These are phyloP conservation scores for Crossaster papposus DNA, from an alignment of 53 echinoderm and acorn worm species.

Conservation along the genomic window DNA sequence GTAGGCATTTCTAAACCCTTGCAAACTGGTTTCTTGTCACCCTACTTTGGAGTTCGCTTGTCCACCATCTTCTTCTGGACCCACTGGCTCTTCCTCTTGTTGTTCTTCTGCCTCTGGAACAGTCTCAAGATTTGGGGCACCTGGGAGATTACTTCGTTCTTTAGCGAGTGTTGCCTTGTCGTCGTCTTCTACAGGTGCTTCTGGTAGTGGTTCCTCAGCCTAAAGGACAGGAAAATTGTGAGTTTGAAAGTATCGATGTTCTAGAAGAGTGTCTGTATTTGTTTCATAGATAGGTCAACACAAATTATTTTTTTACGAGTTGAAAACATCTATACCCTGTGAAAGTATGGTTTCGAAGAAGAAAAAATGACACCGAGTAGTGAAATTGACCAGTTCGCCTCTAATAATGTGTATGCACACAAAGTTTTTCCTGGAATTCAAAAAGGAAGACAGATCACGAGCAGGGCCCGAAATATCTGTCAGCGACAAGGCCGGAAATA, in stretches of 20 bases:
- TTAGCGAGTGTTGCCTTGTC: slow-evolving; percentile 61
- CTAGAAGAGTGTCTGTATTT: neutral
- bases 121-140: slow-evolving; percentile 93
- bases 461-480: too few species aligned
- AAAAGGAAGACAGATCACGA: too few species aligned
- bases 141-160: slow-evolving; percentile 77
- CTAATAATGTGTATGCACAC: too few species aligned
- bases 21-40: neutral
- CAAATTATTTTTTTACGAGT: too few species aligned
- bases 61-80: neutral
- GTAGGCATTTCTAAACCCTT: neutral
- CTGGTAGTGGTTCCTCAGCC: slow-evolving; percentile 70
- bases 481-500: too few species aligned
- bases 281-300: too few species aligned
- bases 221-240: neutral
- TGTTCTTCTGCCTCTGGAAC: slow-evolving; percentile 88
- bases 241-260: neutral
- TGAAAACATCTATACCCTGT: too few species aligned
- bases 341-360: neutral
- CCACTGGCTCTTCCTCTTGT: slow-evolving; percentile 62
- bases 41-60: slow-evolving; percentile 25
- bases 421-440: too few species aligned
- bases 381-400: too few species aligned
- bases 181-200: slow-evolving; percentile 66
- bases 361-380: too few species aligned